A percentile compares a stretch with the other conserved stretches of the same genome.
Evolutionary conservation across 2,797 vertebrate genomes (phyloP).

Genomic region (Chrosomus eos): DNA sequence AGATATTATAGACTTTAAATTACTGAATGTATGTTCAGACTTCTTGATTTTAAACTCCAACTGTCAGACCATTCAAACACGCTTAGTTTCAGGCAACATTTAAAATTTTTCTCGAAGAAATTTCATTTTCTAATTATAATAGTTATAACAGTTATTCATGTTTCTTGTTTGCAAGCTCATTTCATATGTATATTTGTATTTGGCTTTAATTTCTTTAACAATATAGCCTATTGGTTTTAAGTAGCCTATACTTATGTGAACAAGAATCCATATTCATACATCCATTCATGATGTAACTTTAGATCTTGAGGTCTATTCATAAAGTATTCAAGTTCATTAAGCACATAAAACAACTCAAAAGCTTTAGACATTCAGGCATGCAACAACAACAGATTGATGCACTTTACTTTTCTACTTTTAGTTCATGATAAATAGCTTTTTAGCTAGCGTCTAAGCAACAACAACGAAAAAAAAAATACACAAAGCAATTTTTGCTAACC

Average conservation of each 20-base stretch:
- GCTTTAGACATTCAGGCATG: neutral
- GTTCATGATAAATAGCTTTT: neutral
- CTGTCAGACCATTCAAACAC: too few species aligned
- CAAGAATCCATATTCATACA: neutral
- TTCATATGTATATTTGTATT: neutral
- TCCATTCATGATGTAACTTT: neutral
- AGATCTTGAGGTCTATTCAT: neutral
- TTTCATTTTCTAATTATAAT: too few species aligned
- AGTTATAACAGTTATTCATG: too few species aligned
- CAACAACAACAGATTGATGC: neutral
- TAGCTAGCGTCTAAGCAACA: too few species aligned
- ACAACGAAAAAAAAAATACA: neutral
- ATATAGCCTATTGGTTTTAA: neutral
- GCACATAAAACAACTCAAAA: neutral
- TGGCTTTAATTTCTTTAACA: neutral
- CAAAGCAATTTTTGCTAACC: neutral
- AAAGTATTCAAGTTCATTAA: neutral
- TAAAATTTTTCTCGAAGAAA: too few species aligned
- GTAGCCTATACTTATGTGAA: neutral
- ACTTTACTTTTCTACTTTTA: neutral
- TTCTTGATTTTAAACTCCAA: too few species aligned
- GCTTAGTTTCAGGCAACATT: too few species aligned
- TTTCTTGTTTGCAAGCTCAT: too few species aligned
- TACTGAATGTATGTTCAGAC: too few species aligned
- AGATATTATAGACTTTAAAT: too few species aligned